These are phyloP conservation scores for Trissonchulus latispiculum DNA, from an alignment of 2,888 invertebrate genomes.

Conservation along the genomic window DNA sequence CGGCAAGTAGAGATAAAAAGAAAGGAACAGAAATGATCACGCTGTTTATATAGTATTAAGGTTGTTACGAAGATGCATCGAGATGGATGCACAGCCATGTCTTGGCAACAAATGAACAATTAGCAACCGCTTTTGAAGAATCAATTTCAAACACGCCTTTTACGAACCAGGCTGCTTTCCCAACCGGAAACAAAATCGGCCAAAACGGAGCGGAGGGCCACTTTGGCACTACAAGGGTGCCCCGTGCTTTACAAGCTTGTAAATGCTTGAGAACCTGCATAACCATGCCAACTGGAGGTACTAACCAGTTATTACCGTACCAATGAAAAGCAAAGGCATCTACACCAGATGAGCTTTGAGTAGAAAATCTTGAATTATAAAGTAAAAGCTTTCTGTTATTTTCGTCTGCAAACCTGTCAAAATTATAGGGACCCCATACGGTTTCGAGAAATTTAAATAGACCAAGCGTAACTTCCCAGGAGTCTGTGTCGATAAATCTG, in stretches of 20 bases:
- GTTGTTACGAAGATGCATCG: neutral
- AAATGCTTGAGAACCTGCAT: neutral
- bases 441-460: neutral
- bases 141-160: neutral
- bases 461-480: neutral
- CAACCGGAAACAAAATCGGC: conserved; percentile 1
- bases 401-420: conserved; percentile 3
- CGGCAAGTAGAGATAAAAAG: no score
- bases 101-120: neutral
- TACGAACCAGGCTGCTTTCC: neutral
- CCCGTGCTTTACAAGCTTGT: neutral
- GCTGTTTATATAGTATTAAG: no score
- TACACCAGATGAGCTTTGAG: neutral
- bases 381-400: neutral
- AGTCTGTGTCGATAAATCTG: neutral
- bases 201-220: neutral
- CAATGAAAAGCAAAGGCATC: conserved; percentile 3
- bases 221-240: neutral
- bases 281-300: neutral
- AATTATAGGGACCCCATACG: neutral
- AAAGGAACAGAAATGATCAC: no score
- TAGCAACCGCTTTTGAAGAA: neutral
- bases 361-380: neutral
- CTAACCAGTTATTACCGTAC: neutral
- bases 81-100: neutral